These are phyloP conservation scores for Rhinogobio ventralis DNA, from an alignment of 2,797 vertebrate species.

Conservation along the genomic window DNA sequence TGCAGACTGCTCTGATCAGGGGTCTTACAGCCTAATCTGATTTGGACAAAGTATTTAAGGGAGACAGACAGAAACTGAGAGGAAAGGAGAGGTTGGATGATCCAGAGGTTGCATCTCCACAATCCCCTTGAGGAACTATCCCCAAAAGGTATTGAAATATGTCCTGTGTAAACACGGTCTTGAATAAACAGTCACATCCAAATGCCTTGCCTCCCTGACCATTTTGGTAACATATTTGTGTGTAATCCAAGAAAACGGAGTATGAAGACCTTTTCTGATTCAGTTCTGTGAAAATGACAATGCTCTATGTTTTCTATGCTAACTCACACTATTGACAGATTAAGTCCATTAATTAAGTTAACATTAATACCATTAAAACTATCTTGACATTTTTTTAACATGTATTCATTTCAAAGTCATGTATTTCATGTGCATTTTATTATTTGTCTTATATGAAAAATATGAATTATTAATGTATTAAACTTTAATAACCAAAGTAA, in stretches of 20 bases:
- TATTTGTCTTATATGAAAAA: not conserved
- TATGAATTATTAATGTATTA: not conserved
- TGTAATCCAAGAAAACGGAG: conserved; percentile 72
- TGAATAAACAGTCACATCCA: conserved; percentile 57
- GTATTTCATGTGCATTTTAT: not conserved
- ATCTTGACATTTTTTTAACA: not conserved
- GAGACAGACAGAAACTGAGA: not conserved
- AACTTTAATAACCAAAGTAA: not conserved
- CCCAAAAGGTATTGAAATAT: conserved; percentile 74
- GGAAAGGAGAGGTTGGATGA: conserved; percentile 22
- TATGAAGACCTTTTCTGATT: conserved; percentile 6
- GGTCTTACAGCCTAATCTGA: conserved; percentile 39
- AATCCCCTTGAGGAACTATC: conserved; percentile 65
- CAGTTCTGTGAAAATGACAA: not conserved
- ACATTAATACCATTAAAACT: not conserved
- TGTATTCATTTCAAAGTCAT: not conserved
- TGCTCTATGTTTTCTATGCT: not conserved
- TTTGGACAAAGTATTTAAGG: conserved; percentile 9
- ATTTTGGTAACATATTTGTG: conserved; percentile 79
- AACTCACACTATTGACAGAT: not conserved
- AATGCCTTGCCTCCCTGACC: conserved; percentile 68
- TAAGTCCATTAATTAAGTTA: not conserved
- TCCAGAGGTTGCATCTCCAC: conserved; percentile 50
- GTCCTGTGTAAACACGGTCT: conserved; percentile 73
- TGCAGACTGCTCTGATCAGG: conserved; percentile 22